Evolutionary conservation across 1,140 invertebrate genomes (phyloP), one percentile per base, ranked within the genome.

Genomic region (Steinernema khuongi): DNA sequence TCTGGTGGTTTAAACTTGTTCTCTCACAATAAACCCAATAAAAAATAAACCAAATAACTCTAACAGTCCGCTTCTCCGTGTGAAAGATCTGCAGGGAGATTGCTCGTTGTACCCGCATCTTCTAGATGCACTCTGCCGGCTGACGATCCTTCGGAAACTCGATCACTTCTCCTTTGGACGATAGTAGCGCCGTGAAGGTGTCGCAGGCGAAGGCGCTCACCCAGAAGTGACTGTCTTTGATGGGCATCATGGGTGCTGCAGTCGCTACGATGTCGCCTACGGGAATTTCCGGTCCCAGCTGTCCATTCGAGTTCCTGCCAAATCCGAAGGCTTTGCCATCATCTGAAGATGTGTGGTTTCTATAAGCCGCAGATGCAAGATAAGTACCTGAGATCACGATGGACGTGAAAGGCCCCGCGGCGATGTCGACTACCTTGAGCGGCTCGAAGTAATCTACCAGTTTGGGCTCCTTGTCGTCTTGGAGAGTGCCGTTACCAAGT

Each of bases 311-410:
- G 19, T 60, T 60, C 11, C 22, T n/a, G 7, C 50, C 50, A 60
- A 11, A 60, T 60, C 50, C 50, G 50, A 7, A 60, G 14, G 50
- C 50, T 60, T 60, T 22, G 14, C 50, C 50, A 22, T 60, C 26
- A 2, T 60, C 50, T 60, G 4, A 26, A 60, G 7, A 22, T 60
- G 14, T 14, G 26, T 60, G 7, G 26, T 26, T 14, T 60, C 14
- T n/a, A n/a, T 41, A 11, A n/a, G 36, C n/a, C 36, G 26, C n/a
- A 60, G 22, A n/a, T 60, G 50, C 11, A 14, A 2, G 14, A 7
- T 60, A 60, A 81, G 50, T 60, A 60, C 50, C 50, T 14, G 14
- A 17, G 7, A 60, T 60, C 11, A 22, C 50, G 19, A 60, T 60
- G 14, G 50, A 17, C 22, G 14, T 14, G 50, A 17, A 60, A 7